phyloP scores from a whole-genome alignment of 1,140 invertebrate species.

The Bombus balteatus region DNA sequence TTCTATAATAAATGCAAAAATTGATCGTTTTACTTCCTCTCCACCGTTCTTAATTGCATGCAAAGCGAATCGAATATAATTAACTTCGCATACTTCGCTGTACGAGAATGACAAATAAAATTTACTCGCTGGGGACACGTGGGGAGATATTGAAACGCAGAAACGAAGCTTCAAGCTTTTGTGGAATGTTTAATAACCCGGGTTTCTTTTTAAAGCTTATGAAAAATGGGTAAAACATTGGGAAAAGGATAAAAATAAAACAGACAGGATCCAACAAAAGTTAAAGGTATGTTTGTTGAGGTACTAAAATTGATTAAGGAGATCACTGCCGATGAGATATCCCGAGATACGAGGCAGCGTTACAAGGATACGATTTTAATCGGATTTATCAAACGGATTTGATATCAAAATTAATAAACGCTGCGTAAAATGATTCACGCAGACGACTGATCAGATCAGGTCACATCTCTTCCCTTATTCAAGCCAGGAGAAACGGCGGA shows the following conservation, averaged over 20 bases:
- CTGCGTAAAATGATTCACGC: constrained; percentile 12
- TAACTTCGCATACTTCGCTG: constrained; percentile 37
- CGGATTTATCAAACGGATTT: not conserved
- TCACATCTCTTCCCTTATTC: constrained; percentile 9
- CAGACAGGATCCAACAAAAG: not conserved
- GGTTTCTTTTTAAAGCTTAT: not conserved
- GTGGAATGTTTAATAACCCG: not conserved
- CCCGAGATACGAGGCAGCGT: constrained; percentile 27
- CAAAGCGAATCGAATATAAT: not conserved
- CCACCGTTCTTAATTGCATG: not conserved
- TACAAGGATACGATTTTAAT: not conserved
- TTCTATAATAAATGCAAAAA: not conserved
- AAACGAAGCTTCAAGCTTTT: constrained; percentile 11
- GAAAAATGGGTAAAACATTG: not conserved
- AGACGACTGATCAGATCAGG: not conserved
- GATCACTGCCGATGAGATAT: not conserved
- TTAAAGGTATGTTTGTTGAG: not conserved
- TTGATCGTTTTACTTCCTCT: not conserved
- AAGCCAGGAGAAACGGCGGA: not conserved
- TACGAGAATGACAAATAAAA: constrained; percentile 29
- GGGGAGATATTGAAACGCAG: not conserved
- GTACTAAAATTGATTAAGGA: not conserved
- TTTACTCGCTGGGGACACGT: not conserved
- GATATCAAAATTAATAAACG: not conserved
- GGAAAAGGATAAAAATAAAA: not conserved